These are phyloP conservation scores for Ectemnius cavifrons DNA, from an alignment of 2,888 invertebrate genomes.

Conservation along the genomic window DNA sequence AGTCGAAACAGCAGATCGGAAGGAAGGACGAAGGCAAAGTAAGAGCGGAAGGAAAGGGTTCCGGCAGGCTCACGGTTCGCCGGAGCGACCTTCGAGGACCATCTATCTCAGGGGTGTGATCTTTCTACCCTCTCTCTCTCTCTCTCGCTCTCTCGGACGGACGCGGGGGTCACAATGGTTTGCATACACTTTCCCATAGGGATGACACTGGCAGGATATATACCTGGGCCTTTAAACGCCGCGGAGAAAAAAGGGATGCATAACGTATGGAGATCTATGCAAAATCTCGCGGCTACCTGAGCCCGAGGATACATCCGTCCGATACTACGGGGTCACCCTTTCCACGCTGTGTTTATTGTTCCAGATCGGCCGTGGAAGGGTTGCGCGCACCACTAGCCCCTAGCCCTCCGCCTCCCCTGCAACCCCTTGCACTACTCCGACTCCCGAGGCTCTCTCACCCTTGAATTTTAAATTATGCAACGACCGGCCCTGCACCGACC, in stretches of 20 bases:
- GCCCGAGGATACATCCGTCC: constrained; percentile 67
- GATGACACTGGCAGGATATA: constrained; percentile 75
- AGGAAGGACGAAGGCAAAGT: constrained; percentile 35
- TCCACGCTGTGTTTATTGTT: constrained; percentile 69
- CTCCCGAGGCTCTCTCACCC: constrained; percentile 63
- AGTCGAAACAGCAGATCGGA: constrained; percentile 23
- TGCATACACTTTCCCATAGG: constrained; percentile 78
- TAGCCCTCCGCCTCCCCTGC: constrained; percentile 41
- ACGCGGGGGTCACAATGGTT: constrained; percentile 76
- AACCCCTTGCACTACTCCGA: constrained; percentile 13
- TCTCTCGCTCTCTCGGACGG: constrained; percentile 44
- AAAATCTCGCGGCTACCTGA: constrained; percentile 76
- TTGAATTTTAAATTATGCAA: constrained; percentile 77
- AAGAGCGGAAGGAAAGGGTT: constrained; percentile 48
- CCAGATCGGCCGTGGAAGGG: constrained; percentile 72
- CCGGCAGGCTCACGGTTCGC: constrained; percentile 57
- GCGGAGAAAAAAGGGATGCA: constrained; percentile 48
- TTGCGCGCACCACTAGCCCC: constrained; percentile 58
- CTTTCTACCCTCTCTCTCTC: constrained; percentile 57
- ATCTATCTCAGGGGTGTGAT: constrained; percentile 77
- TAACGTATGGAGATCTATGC: constrained; percentile 78
- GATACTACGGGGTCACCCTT: constrained; percentile 60
- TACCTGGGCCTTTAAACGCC: constrained; percentile 77
- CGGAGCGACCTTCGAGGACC: constrained; percentile 58
- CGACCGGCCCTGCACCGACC: constrained; percentile 57